Percentiles rank a stretch among this genome's conserved stretches.
These are phyloP conservation scores for Dendrolimus pini DNA, from an alignment of 2,888 invertebrate genomes.

Conservation along the genomic window DNA sequence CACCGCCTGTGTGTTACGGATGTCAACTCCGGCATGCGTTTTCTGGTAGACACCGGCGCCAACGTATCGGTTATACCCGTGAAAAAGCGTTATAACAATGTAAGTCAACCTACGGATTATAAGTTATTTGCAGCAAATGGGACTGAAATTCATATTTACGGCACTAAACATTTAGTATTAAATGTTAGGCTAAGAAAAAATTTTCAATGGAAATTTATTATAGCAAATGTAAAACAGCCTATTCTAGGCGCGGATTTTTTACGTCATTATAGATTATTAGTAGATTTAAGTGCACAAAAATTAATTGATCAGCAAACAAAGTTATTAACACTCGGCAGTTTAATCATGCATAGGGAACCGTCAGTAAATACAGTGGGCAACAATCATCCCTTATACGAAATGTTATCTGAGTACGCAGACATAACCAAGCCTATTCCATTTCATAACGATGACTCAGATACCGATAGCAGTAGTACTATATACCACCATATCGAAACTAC, in stretches of 20 bases:
- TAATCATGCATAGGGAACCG: constrained; percentile 3
- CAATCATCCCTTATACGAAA: constrained; percentile 8
- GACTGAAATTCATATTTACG: constrained; percentile 10
- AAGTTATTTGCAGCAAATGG: constrained; percentile 17
- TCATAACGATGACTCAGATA: constrained; percentile 8
- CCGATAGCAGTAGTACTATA: background rate
- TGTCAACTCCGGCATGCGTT: constrained; percentile 2
- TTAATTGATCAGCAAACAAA: constrained; percentile 15
- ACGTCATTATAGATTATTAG: constrained; percentile 12
- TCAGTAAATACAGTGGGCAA: constrained; percentile 3
- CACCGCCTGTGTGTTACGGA: constrained; percentile 8
- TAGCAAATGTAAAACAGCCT: constrained; percentile 18
- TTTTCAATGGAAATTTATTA: constrained; percentile 17
- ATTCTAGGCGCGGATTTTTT: too few species aligned
- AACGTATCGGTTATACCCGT: constrained; percentile 4
- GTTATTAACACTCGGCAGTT: constrained; percentile 5
- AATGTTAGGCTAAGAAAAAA: constrained; percentile 8
- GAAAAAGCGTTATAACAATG: background rate
- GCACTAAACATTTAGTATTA: constrained; percentile 11
- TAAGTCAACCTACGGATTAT: constrained; percentile 1
- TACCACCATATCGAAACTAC: constrained; percentile 29
- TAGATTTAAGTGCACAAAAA: constrained; percentile 13
- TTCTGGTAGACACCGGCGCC: constrained; percentile 9
- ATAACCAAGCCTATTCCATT: constrained; percentile 16
- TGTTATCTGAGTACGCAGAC: constrained; percentile 11